Percentiles rank a stretch among this genome's conserved stretches.
These are phyloP conservation scores for Cryptus viduatorius DNA, from an alignment of 2,888 invertebrate genomes.

Conservation along the genomic window DNA sequence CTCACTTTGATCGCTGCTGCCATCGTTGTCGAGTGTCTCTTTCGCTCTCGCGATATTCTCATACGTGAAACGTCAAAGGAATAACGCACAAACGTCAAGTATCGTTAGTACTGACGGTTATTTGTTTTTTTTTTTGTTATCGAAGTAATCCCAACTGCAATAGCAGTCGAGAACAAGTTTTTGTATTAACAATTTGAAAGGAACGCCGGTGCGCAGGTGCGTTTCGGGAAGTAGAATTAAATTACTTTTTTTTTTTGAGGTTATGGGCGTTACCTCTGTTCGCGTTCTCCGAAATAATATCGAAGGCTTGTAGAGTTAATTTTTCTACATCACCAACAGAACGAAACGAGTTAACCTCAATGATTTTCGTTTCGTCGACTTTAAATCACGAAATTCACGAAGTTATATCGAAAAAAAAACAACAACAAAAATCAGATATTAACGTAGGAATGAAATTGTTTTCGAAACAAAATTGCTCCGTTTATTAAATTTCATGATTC, in stretches of 20 bases:
- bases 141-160: not conserved
- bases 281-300: not conserved
- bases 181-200: not conserved
- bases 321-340: not conserved
- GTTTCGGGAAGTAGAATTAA: not conserved
- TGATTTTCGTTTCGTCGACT: not conserved
- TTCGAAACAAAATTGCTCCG: no score
- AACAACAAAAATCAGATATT: no score
- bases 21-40: conserved; percentile 4
- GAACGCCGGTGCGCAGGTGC: conserved; percentile 45
- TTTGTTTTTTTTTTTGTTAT: not conserved
- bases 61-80: conserved; percentile 39
- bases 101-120: not conserved
- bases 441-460: no score
- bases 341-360: not conserved
- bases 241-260: conserved; percentile 67
- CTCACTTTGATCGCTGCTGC: conserved; percentile 4
- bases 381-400: not conserved
- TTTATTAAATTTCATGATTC: no score
- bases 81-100: not conserved
- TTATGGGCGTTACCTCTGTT: conserved; percentile 76
- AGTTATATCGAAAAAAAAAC: no score
- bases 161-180: not conserved
- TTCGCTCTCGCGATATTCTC: conserved; percentile 16
- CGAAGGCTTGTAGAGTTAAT: no score